Evolutionary conservation across 2,113 vertebrate genomes (phyloP).

Genomic region (Amphiprion percula): DNA sequence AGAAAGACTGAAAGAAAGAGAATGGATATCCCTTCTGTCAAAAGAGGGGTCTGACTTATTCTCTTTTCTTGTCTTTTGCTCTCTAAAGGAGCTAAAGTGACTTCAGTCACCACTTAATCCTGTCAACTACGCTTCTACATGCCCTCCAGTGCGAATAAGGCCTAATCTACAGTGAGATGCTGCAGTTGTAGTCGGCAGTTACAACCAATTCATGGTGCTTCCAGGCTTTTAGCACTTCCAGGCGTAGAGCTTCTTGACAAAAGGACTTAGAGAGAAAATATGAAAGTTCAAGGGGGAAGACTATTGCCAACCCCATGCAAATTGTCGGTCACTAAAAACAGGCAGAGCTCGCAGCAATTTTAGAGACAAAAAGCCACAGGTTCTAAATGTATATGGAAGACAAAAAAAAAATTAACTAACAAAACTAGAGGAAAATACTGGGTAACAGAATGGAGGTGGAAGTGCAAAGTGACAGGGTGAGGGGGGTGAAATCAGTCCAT

Average conservation of each 20-base stretch:
- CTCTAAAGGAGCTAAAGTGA: slow-evolving; percentile 95
- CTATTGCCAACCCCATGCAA: slow-evolving; percentile 56
- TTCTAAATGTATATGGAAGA: slow-evolving; percentile 72
- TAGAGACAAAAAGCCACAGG: slow-evolving; percentile 82
- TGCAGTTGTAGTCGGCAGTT: slow-evolving; percentile 92
- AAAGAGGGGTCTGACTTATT: slow-evolving; percentile 85
- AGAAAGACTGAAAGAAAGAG: slow-evolving; percentile 32
- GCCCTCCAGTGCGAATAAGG: slow-evolving; percentile 93
- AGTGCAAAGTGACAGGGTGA: slow-evolving; percentile 21
- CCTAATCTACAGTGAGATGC: slow-evolving; percentile 92
- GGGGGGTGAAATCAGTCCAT: slow-evolving; percentile 67
- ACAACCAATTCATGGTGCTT: slow-evolving; percentile 94
- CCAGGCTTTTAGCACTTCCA: slow-evolving; percentile 87
- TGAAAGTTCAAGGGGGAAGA: slow-evolving; percentile 53
- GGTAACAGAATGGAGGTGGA: slow-evolving; percentile 46
- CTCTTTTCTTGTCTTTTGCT: slow-evolving; percentile 90
- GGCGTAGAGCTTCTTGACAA: slow-evolving; percentile 85
- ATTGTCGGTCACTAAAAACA: slow-evolving; percentile 82
- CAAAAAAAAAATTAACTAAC: slow-evolving; percentile 73
- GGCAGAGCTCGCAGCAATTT: slow-evolving; percentile 77
- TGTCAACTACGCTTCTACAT: slow-evolving; percentile 95
- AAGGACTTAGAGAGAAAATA: slow-evolving; percentile 78
- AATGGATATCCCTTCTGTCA: slow-evolving; percentile 40
- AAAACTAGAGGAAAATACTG: slow-evolving; percentile 69
- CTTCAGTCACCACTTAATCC: slow-evolving; percentile 98